Conservation (phyloP, 2,888 invertebrate species). For the Entomobrya proxima region DNA sequence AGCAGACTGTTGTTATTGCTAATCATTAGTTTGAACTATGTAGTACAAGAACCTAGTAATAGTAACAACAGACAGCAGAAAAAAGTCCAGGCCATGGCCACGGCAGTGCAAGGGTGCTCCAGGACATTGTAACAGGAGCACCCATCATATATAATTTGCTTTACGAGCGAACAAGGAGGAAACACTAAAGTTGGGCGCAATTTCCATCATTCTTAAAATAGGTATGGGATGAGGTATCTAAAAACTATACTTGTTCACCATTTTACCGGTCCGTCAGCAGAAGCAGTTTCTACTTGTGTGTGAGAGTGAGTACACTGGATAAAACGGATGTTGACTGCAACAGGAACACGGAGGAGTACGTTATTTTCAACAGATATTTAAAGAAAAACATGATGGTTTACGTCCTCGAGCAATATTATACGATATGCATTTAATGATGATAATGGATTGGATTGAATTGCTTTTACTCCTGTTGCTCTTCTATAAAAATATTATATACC, state of each 20-base stretch:
- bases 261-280: constrained; percentile 16
- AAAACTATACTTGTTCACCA: background rate
- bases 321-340: constrained; percentile 44
- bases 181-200: constrained; percentile 44
- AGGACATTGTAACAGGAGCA: constrained; percentile 49
- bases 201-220: constrained; percentile 47
- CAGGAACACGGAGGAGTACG: background rate
- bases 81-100: background rate
- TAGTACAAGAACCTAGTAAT: background rate
- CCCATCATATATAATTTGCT: constrained; percentile 53
- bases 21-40: constrained; percentile 39
- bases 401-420: constrained; percentile 57
- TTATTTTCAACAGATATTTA: constrained; percentile 58
- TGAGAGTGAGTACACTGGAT: background rate
- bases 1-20: constrained; percentile 8
- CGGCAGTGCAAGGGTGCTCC: constrained; percentile 24
- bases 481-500: background rate
- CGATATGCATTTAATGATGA: constrained; percentile 64
- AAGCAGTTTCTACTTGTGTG: background rate
- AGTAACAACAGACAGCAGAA: background rate
- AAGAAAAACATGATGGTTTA: constrained; percentile 39
- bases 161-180: constrained; percentile 35
- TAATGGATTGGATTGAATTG: constrained; percentile 67
- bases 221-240: too few relatives aligned
- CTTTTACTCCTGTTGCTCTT: constrained; percentile 43